Percentiles rank a stretch among this genome's conserved stretches.
These are phyloP conservation scores for Acanthurus tractus DNA, from an alignment of 2,797 vertebrate species.

Conservation along the genomic window DNA sequence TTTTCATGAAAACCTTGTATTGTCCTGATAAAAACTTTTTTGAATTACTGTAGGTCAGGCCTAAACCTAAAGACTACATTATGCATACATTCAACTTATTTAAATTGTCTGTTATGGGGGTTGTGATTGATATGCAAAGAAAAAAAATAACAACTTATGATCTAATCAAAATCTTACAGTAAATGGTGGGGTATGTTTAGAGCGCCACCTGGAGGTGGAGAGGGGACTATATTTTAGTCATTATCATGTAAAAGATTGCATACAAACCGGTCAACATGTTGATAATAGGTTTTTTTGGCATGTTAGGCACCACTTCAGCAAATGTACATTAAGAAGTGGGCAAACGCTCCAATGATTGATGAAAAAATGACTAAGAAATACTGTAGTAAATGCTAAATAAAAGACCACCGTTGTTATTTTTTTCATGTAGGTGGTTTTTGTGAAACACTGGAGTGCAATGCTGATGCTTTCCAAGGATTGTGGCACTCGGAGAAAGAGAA, in stretches of 20 bases:
- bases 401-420: constrained; percentile 50
- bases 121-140: constrained; percentile 67
- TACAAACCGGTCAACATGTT: constrained; percentile 49
- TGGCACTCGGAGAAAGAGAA: constrained; percentile 71
- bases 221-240: constrained; percentile 23
- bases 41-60: constrained; percentile 56
- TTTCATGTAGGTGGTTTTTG: constrained; percentile 39
- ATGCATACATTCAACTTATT: constrained; percentile 78
- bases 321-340: constrained; percentile 47
- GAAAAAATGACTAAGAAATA: constrained; percentile 54
- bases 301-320: constrained; percentile 52
- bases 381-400: constrained; percentile 59
- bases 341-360: constrained; percentile 37
- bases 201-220: constrained; percentile 44
- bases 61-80: constrained; percentile 52
- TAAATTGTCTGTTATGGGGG: constrained; percentile 62
- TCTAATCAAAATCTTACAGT: constrained; percentile 33
- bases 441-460: constrained; percentile 68
- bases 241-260: constrained; percentile 63
- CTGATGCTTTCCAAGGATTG: constrained; percentile 68
- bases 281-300: constrained; percentile 64
- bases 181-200: constrained; percentile 22
- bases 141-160: background rate
- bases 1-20: constrained; percentile 42
- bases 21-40: constrained; percentile 46